A percentile compares a stretch with the other conserved stretches of the same genome.
These are phyloP conservation scores for Dipodomys spectabilis DNA, from an alignment of 2,113 vertebrate genomes.

Conservation along the genomic window DNA sequence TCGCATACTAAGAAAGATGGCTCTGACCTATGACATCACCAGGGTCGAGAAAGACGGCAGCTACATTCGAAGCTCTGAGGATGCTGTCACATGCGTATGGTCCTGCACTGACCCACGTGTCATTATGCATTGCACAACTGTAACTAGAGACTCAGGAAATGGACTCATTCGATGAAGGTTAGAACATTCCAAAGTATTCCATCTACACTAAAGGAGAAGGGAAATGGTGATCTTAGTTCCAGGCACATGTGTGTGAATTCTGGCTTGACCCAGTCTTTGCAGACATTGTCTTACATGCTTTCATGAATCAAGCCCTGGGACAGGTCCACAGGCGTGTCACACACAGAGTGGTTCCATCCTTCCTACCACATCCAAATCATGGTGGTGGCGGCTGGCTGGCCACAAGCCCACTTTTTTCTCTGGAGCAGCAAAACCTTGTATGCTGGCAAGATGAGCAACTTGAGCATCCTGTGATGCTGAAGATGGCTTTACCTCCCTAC, in stretches of 20 bases:
- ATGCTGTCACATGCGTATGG: rapidly evolving
- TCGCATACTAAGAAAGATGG: not conserved
- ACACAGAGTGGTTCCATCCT: not conserved
- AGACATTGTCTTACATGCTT: not conserved
- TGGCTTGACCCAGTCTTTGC: not conserved
- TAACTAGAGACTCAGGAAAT: not conserved
- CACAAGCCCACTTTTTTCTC: too few relatives aligned
- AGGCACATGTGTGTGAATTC: not conserved
- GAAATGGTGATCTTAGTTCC: not conserved
- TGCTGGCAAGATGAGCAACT: not conserved
- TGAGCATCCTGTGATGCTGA: not conserved
- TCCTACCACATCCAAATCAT: not conserved
- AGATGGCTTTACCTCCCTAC: rapidly evolving
- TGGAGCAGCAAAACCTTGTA: not conserved
- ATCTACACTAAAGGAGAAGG: not conserved
- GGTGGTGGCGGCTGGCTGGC: not conserved
- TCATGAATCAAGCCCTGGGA: not conserved
- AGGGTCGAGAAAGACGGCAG: not conserved
- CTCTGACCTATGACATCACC: too few relatives aligned
- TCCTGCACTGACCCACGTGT: not conserved
- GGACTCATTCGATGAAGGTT: not conserved
- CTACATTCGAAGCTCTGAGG: not conserved
- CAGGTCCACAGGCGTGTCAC: not conserved
- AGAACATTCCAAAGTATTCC: not conserved
- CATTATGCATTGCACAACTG: rapidly evolving